Base-by-base conservation (phyloP, 2,113 vertebrate species). In the Neotoma lepida region DNA sequence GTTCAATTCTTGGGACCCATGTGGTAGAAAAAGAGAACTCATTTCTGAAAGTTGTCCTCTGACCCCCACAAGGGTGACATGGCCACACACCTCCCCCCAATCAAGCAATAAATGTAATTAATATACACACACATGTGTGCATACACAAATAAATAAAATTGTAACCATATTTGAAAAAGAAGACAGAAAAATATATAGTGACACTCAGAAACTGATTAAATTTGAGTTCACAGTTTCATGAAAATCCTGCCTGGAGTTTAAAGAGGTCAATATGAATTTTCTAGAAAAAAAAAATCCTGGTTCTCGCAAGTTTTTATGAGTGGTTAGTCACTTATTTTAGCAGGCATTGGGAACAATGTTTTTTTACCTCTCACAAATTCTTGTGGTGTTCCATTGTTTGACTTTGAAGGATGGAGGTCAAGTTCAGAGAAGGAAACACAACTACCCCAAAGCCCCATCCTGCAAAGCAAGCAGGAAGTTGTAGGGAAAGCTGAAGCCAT, bases 391-490 rank as follows among this genome's bases (percentile, higher is more conserved):
- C 58, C 35, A 51, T 41, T 71, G 66, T 78, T 54, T 51, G 88
- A 28, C 61, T 89, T 93, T 63, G 41, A 80, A 30, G 82, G 54
- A 61, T 17, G 13, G 93, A 61, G 80, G 54, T 51, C 63, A 68
- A 35, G 41, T 58, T 92, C 39, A 35, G 68, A 24, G 15, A 73
- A 9, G 22, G 44, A 44, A 30, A 8, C 24, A 33, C 33, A 61
- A 13, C 1, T 0, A 5, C 0, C 71, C 6, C 6, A 41, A 12
- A 10, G 2, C 33, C 4, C 4, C 2, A 6, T 5, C 49, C 28
- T 2, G 4, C 80, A 14, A 49, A 7, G 2, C 4, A 3, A 9
- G 28, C 12, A 28, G 30, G 9, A 28, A 58, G 18, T 0, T 7
- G 12, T 6, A 30, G 35, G 4, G 54, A 12, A 35, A 17, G 7